phyloP scores from a whole-genome alignment of 2,113 vertebrate genomes.

The Sorex fumeus region DNA sequence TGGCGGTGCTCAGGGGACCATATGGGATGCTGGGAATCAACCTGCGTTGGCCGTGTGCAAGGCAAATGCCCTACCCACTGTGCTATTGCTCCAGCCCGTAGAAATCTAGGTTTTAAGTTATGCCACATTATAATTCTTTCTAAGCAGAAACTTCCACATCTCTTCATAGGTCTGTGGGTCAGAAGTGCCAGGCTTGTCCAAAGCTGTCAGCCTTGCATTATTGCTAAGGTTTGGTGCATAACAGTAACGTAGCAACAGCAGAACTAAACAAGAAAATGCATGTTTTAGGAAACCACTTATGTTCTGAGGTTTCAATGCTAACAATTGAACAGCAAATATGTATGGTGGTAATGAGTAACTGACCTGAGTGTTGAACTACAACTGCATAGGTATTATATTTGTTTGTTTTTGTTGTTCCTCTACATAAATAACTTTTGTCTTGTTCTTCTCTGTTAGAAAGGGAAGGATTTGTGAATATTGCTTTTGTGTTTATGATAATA shows the following conservation, averaged over 20 bases:
- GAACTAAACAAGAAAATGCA: constrained; percentile 62
- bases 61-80: too few relatives aligned
- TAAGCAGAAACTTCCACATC: not conserved
- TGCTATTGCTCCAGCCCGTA: too few relatives aligned
- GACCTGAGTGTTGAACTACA: not conserved
- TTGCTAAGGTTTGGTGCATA: not conserved
- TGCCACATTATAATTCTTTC: not conserved
- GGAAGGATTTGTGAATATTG: not conserved
- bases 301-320: constrained; percentile 66
- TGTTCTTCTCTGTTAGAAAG: not conserved
- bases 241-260: constrained; percentile 80
- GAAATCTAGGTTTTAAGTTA: constrained; percentile 42
- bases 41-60: too few relatives aligned
- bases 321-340: constrained; percentile 54
- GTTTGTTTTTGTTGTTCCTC: not conserved
- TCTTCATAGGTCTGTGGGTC: not conserved
- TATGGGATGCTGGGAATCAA: too few relatives aligned
- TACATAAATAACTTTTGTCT: constrained; percentile 9
- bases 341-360: constrained; percentile 1
- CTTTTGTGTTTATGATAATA: constrained; percentile 32
- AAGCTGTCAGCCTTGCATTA: not conserved
- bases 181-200: not conserved
- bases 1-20: too few relatives aligned
- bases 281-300: constrained; percentile 76
- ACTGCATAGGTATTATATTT: too few relatives aligned